Percentiles rank a stretch among this genome's conserved stretches.
phyloP scores from a whole-genome alignment of 2,888 invertebrate genomes.

The Drosophila limbata region DNA sequence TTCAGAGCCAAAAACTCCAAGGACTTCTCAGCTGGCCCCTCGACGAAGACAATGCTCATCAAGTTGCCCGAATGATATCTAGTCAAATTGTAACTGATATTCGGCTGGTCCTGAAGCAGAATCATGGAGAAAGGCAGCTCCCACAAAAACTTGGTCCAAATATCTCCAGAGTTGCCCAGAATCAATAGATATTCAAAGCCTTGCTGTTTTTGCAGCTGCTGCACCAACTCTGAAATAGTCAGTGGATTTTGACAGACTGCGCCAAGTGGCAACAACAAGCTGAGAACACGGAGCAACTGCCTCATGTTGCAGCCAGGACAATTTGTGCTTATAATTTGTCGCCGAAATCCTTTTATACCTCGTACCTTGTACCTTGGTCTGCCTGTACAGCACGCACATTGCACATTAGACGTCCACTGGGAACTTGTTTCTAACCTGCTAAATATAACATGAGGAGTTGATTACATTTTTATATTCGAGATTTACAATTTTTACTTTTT shows the following conservation, averaged over 20 bases:
- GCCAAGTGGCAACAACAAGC: slow-evolving; percentile 1
- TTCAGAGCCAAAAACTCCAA: slow-evolving; percentile 21
- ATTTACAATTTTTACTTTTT: too few relatives aligned
- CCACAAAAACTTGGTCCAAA: slow-evolving; percentile 14
- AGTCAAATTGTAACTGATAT: slow-evolving; percentile 3
- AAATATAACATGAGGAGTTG: too few relatives aligned
- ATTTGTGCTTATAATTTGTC: not conserved
- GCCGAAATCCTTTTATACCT: slow-evolving; percentile 11
- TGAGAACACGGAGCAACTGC: slow-evolving; percentile 13
- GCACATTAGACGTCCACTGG: slow-evolving; percentile 16
- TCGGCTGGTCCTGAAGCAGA: slow-evolving; percentile 6
- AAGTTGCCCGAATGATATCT: slow-evolving; percentile 22
- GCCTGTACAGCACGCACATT: slow-evolving; percentile 16
- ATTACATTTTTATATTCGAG: too few relatives aligned
- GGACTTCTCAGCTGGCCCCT: not conserved
- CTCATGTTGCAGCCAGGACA: slow-evolving; percentile 29
- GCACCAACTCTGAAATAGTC: slow-evolving; percentile 44
- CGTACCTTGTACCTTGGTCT: accelerated
- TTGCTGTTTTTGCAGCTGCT: slow-evolving; percentile 50
- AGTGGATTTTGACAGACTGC: not conserved
- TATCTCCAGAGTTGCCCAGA: slow-evolving; percentile 43
- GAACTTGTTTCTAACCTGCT: not conserved
- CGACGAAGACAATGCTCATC: slow-evolving; percentile 34
- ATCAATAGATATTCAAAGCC: slow-evolving; percentile 59
- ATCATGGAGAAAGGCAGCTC: slow-evolving; percentile 33